These are phyloP conservation scores for Ciconia nigra DNA, from an alignment of 2,797 vertebrate species.

Conservation along the genomic window DNA sequence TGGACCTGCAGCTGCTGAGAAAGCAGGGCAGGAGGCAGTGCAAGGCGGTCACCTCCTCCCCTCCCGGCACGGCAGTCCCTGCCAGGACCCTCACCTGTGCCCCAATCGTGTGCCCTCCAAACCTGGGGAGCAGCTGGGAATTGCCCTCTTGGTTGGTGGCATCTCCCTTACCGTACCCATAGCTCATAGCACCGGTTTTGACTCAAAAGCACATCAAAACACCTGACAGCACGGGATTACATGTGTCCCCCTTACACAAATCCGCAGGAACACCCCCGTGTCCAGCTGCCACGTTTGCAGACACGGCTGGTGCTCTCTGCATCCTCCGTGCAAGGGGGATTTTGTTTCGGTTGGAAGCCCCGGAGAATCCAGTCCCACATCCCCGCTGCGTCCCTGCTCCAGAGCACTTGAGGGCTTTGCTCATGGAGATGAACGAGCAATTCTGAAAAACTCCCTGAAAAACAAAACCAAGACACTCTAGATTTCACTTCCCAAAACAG, in stretches of 20 bases:
- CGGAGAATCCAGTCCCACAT: not conserved
- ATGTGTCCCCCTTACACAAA: rapidly evolving
- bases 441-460: not conserved
- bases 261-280: rapidly evolving
- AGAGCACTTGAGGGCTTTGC: not conserved
- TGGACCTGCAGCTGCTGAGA: not conserved
- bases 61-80: not conserved
- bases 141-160: not conserved
- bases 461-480: not conserved
- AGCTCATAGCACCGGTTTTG: rapidly evolving
- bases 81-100: not conserved
- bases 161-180: not conserved
- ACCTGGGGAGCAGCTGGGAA: not conserved
- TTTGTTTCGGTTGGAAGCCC: not conserved
- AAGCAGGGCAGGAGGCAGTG: not conserved
- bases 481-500: slow-evolving; percentile 11
- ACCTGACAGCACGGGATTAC: not conserved
- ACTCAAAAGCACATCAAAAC: not conserved
- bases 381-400: not conserved
- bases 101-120: rapidly evolving
- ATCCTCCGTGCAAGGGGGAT: not conserved
- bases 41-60: not conserved
- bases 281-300: not conserved
- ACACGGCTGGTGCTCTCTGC: not conserved
- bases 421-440: not conserved